Evolutionary conservation across 2,888 invertebrate species (phyloP).

Genomic region (Dasypolia templi): DNA sequence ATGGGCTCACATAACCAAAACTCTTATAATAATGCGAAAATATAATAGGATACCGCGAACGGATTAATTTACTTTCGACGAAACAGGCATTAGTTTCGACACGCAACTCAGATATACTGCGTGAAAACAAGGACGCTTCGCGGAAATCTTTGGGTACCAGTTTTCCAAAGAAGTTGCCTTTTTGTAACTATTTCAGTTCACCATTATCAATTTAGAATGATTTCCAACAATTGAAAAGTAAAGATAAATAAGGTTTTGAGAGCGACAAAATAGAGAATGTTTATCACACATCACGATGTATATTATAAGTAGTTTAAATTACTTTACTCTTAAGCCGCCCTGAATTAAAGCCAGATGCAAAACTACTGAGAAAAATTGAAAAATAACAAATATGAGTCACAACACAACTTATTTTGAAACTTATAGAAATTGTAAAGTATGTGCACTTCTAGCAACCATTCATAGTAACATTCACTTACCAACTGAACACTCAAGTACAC

Average conservation of each 20-base stretch:
- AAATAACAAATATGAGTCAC: background rate
- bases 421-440: background rate
- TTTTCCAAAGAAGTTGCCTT: background rate
- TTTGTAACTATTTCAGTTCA: background rate
- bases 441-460: background rate
- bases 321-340: background rate
- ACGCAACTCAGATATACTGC: background rate
- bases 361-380: too few species aligned
- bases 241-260: background rate
- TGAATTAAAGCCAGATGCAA: background rate
- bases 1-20: background rate
- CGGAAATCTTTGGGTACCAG: background rate
- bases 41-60: background rate
- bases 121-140: background rate
- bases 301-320: background rate
- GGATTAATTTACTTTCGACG: background rate
- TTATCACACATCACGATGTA: background rate
- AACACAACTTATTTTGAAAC: background rate
- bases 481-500: background rate
- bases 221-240: background rate
- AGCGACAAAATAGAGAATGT: background rate
- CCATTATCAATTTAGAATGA: background rate
- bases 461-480: constrained; percentile 34
- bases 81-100: constrained; percentile 1
- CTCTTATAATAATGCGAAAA: background rate